Evolutionary conservation across 2,797 vertebrate species (phyloP), one percentile per base, ranked within the genome.

Genomic region (Chiloscyllium punctatum): DNA sequence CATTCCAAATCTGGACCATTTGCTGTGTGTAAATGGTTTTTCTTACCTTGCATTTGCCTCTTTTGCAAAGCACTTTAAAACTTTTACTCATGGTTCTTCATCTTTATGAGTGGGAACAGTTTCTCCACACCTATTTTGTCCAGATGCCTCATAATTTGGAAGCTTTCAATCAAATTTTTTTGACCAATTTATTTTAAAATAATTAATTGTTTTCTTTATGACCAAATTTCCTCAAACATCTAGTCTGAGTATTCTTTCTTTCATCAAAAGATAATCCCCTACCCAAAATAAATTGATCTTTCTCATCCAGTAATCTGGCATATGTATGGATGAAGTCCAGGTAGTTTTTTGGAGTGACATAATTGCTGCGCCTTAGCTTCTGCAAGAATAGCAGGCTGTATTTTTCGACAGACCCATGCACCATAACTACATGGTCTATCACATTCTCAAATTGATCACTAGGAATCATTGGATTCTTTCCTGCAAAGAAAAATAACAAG

Each of bases 271-370:
- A 25, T 68, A 2, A 27, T 16, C 68, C 8, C 96, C 97, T 96
- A 99, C 99, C 98, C 91, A 98, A 97, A 96, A 99, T 99, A 96
- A 97, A 98, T 95, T 98, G 96, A 1, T 99, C 98, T 96, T 99
- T 99, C 96, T 99, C 98, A 0, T 99, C 97, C 96, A 99, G 96
- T 77, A 99, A 96, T 53, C 96, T 98, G 7, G 97, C 97, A 66
- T 99, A 99, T 0, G 98, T 99, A 96, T 96, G 98, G 94, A 99
- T 98, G 96, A 99, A 99, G 96, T 99, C 99, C 92, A 99, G 98
- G 97, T 98, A 99, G 96, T 99, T 99, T 97, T 99, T 99, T 18
- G 99, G 99, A 0, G 99, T 99, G 21, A 99, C 99, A 0, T 98
- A 98, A 97, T 99, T 99, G 96, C 97, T 98, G 82, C 99, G 98